Evolutionary conservation across 1,140 invertebrate species (phyloP).

Genomic region (Lepidurus apus): DNA sequence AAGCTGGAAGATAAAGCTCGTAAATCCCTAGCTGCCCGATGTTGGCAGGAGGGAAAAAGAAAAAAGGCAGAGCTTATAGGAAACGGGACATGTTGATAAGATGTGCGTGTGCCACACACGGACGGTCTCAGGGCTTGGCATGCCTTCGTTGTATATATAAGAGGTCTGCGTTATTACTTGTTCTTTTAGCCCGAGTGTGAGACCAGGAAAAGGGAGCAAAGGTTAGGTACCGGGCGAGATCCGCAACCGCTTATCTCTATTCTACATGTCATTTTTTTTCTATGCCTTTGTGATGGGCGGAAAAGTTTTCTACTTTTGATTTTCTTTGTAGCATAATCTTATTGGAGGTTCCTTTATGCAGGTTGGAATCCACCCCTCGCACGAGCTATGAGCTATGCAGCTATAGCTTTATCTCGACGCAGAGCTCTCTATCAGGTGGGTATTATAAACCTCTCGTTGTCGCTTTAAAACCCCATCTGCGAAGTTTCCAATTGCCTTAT

Average conservation of each 20-base stretch:
- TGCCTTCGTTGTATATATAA: neutral
- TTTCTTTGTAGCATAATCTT: neutral
- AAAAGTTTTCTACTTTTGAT: neutral
- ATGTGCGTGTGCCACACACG: slow-evolving; percentile 17
- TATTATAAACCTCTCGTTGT: neutral
- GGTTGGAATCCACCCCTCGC: neutral
- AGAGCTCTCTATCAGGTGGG: neutral
- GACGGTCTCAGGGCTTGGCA: neutral
- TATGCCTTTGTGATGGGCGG: neutral
- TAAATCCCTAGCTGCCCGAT: slow-evolving; percentile 1
- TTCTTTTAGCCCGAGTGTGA: neutral
- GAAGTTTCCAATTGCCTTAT: neutral
- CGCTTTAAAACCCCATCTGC: neutral
- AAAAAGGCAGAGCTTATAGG: slow-evolving; percentile 16
- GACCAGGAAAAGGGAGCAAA: neutral
- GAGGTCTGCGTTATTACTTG: neutral
- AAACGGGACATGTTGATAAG: slow-evolving; percentile 3
- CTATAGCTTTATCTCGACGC: neutral
- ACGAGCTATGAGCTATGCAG: neutral
- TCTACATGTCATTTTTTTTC: neutral
- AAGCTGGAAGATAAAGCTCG: neutral
- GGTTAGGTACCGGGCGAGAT: neutral
- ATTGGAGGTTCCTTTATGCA: neutral
- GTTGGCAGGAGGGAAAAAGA: slow-evolving; percentile 9
- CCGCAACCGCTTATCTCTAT: neutral